phyloP scores from a whole-genome alignment of 1,140 invertebrate genomes.

The Drosophila sechellia region DNA sequence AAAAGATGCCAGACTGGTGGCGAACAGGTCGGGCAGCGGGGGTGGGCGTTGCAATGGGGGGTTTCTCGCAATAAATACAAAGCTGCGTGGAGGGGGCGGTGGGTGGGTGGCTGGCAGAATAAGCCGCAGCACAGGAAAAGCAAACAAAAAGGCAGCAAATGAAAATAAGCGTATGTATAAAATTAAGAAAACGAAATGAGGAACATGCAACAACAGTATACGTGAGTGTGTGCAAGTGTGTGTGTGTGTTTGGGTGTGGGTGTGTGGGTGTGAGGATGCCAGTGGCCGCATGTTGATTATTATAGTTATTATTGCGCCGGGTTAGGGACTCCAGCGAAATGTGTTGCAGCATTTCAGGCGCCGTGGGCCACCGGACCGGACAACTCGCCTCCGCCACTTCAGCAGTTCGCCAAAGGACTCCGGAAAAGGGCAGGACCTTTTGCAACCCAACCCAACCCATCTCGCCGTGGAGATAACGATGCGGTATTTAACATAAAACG shows the following conservation, averaged over 20 bases:
- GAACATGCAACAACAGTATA: constrained; percentile 32
- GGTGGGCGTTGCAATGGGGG: constrained; percentile 3
- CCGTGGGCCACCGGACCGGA: constrained; percentile 26
- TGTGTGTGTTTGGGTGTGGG: constrained; percentile 5
- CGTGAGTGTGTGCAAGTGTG: constrained; percentile 24
- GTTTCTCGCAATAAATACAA: constrained; percentile 69
- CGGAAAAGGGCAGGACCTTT: too few species aligned
- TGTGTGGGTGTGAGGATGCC: constrained; percentile 17
- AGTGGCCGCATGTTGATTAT: constrained; percentile 68
- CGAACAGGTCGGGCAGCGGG: neutral
- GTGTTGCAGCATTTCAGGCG: constrained; percentile 51
- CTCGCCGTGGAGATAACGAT: constrained; percentile 53
- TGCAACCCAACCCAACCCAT: neutral
- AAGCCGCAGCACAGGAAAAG: constrained; percentile 15
- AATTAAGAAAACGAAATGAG: constrained; percentile 77
- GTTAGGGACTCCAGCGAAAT: constrained; percentile 27
- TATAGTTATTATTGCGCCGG: constrained; percentile 71
- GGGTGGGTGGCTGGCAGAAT: neutral
- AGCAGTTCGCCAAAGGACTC: neutral
- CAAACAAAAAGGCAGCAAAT: constrained; percentile 55
- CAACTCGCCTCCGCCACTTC: constrained; percentile 1
- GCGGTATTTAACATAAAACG: constrained; percentile 68
- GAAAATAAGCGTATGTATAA: constrained; percentile 76
- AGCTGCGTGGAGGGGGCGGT: constrained; percentile 5
- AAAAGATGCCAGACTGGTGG: constrained; percentile 53